These are phyloP conservation scores for Echinarachnius parma DNA, from an alignment of 53 echinoderm and acorn worm genomes.

Conservation along the genomic window DNA sequence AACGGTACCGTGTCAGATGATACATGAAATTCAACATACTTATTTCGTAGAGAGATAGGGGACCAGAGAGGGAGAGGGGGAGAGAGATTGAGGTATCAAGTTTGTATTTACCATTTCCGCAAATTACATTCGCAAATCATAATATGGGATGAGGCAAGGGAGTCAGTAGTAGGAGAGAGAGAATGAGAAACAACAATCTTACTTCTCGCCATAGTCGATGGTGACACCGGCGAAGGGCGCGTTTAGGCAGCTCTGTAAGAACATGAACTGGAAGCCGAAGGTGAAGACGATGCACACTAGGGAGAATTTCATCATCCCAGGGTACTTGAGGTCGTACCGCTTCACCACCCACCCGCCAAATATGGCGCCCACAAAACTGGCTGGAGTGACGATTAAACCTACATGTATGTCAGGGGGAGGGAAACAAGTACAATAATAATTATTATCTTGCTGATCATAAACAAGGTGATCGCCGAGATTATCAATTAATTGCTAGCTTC, in stretches of 20 bases:
- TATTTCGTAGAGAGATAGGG: too few species aligned
- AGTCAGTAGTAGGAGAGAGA: too few species aligned
- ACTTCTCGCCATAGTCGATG: slow-evolving; percentile 67
- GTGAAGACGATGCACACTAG: slow-evolving; percentile 43
- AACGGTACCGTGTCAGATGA: too few species aligned
- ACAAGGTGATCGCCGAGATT: too few species aligned
- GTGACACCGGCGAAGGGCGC: slow-evolving; percentile 86
- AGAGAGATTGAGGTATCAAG: too few species aligned
- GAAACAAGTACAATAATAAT: not conserved
- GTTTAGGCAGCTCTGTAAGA: slow-evolving; percentile 80
- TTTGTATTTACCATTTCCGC: too few species aligned
- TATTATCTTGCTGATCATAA: too few species aligned
- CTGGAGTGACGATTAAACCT: slow-evolving; percentile 87
- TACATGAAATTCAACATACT: too few species aligned
- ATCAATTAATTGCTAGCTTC: too few species aligned
- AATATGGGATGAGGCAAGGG: too few species aligned
- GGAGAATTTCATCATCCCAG: slow-evolving; percentile 76
- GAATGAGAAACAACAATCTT: slow-evolving; percentile 8
- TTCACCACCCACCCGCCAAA: slow-evolving; percentile 98
- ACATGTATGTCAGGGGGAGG: not conserved
- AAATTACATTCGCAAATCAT: too few species aligned
- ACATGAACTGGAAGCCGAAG: slow-evolving; percentile 47
- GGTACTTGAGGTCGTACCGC: slow-evolving; percentile 62
- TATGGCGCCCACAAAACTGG: slow-evolving; percentile 77
- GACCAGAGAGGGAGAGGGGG: too few species aligned